Base-by-base conservation (phyloP, 2,888 invertebrate species). In the Loripinus fragilis region DNA sequence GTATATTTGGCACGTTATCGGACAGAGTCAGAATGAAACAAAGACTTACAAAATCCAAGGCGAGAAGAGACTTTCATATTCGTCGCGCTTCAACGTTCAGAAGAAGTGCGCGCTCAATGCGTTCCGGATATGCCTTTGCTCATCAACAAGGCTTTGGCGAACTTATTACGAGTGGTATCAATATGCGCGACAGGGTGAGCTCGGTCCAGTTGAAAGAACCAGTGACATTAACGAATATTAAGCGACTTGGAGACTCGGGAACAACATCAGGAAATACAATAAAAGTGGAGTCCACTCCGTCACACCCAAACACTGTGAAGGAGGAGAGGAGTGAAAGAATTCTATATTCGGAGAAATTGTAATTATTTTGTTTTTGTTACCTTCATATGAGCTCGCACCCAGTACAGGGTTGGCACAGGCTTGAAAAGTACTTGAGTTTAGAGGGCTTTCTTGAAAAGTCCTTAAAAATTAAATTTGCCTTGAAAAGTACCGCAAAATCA, bases 61-160 rank as follows among this genome's bases (percentile, higher is more conserved):
- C 91, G 15, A 89, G 88, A 65, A 83, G 87, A 38, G 92, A 92
- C 67, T 80, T 90, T 2, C 86, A 88, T 66, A 81, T 92, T 25
- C 87, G 91, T 45, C 84, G 92, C 41, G 89, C 91, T 30, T 93
- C 90, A 68, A 93, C 90, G 68, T 96, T 98, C 0, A 95, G 98
- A 78, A 96, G 98, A 90, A 97, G 97, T 78, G 91, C 91, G 17
- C 95, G 99, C 48, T 98, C 98, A 41, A 95, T 99, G 83, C 96
- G 99, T 76, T 98, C 98, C 17, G 99, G 99, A 75, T 98, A 99
- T 94, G 99, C 99, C 15, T 99, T 99, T 95, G 98, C 99, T 76
- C 99, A 99, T 94, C 98, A 89, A 92, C 97, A 98, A 95, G 98
- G 98, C 89, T 99, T 98, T 94, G 98, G 98, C 67, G 95, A 98